Evolutionary conservation across 2,113 vertebrate genomes (phyloP), one percentile per base, ranked within the genome.

Genomic region (Poeciliopsis turrubarensis): DNA sequence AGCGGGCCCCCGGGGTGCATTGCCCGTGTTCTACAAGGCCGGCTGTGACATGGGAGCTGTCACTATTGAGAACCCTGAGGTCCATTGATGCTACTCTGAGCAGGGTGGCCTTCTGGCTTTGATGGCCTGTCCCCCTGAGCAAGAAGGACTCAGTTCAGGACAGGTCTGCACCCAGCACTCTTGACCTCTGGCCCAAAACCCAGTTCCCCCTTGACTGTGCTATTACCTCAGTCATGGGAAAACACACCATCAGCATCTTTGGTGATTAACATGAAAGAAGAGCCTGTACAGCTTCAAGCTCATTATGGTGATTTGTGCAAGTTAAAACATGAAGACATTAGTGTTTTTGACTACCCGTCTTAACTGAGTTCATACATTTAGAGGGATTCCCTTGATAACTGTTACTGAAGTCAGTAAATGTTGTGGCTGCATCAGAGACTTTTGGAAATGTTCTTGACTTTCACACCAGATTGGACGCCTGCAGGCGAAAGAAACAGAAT

Each of bases 31-130:
- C 89, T 71, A 89, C 78, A 70, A 84, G 65, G 70, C 82, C 86
- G 84, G 77, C 80, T 86, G 44, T 85, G 89, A 88, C 91, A 92
- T 87, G 84, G 89, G 81, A 91, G 86, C 89, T 91, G 89, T 92
- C 91, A 91, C 89, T 81, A 65, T 13, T 75, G 44, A 85, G 80
- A 73, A 72, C 82, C 86, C 84, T 72, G 69, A 80, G 85, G 91
- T 81, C 79, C 65, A 30, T 37, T 41, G 62, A 74, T 86, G 80
- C 71, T 88, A 79, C 80, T 87, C 80, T 89, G 64, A 90, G 88
- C 87, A 81, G 86, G 91, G 89, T 91, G 90, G 89, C 89, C 89
- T 69, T 82, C 76, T 82, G 44, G 64, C 61, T 80, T 82, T 90
- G 88, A 88, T 65, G 72, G 30, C 72, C 74, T 75, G 88, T 93